Evolutionary conservation across 2,888 invertebrate species (phyloP).

Genomic region (Anoplius nigerrimus): DNA sequence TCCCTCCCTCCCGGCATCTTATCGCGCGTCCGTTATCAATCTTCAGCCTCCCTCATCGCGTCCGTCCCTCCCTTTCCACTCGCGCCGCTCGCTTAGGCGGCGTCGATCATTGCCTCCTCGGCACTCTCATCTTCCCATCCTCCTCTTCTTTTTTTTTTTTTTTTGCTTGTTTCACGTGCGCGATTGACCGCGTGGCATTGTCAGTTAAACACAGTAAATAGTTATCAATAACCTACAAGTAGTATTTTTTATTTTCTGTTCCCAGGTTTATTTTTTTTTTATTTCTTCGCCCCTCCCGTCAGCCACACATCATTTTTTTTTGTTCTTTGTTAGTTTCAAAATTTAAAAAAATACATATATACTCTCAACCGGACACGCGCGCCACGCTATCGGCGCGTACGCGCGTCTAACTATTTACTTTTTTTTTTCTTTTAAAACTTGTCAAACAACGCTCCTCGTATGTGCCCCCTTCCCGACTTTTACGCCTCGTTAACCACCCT

Average conservation of each 20-base stretch:
- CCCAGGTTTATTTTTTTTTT: constrained; percentile 60
- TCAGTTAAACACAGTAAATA: constrained; percentile 59
- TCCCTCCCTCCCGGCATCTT: too few relatives aligned
- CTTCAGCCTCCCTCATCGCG: too few relatives aligned
- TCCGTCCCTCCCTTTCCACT: too few relatives aligned
- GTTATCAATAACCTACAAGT: constrained; percentile 61
- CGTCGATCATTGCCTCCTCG: background rate
- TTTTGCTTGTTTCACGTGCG: constrained; percentile 12
- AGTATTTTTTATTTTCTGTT: constrained; percentile 54
- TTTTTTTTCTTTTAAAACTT: constrained; percentile 51
- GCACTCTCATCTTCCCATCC: background rate
- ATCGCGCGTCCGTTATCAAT: too few relatives aligned
- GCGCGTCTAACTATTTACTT: constrained; percentile 63
- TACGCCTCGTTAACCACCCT: constrained; percentile 40
- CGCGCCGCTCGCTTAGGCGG: background rate
- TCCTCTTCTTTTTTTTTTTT: background rate
- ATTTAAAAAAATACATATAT: constrained; percentile 75
- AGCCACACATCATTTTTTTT: constrained; percentile 41
- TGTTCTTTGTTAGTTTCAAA: constrained; percentile 67
- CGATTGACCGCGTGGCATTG: constrained; percentile 46
- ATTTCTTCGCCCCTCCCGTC: constrained; percentile 50
- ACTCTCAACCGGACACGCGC: constrained; percentile 66
- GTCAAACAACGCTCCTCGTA: constrained; percentile 53
- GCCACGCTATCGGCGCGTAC: constrained; percentile 49
- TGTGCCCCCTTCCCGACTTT: constrained; percentile 17